Conservation (phyloP, 2,113 vertebrate genomes). For the Donacobius atricapilla region DNA sequence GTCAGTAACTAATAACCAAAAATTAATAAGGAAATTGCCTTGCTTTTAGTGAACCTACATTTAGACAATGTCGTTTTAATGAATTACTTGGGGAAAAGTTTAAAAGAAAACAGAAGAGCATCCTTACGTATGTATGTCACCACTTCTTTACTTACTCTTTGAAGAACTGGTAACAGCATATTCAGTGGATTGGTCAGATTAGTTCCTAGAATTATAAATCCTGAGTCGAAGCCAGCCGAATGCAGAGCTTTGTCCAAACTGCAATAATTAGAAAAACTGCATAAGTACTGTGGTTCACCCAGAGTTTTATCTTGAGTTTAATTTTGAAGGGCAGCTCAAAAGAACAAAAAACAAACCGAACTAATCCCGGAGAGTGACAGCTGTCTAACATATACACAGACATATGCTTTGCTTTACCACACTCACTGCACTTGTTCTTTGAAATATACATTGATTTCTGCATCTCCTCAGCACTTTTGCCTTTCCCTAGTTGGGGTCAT, state of each 20-base stretch:
- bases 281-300: neutral
- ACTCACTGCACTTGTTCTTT: neutral
- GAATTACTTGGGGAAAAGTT: neutral
- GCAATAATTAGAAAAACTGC: neutral
- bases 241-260: slow-evolving; percentile 91
- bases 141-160: slow-evolving; percentile 84
- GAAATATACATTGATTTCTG: neutral
- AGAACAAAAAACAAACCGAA: neutral
- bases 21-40: neutral
- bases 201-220: slow-evolving; percentile 94
- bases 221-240: slow-evolving; percentile 91
- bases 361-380: neutral
- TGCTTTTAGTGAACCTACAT: neutral
- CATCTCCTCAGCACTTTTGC: neutral
- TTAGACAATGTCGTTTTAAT: neutral
- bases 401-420: neutral
- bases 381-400: neutral
- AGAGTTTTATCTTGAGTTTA: neutral
- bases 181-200: slow-evolving; percentile 96
- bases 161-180: slow-evolving; percentile 89
- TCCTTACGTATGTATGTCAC: neutral
- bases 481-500: neutral
- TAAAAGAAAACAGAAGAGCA: neutral
- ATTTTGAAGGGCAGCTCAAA: neutral
- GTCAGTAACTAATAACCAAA: neutral